phyloP scores from a whole-genome alignment of 2,113 vertebrate species.

The Ovis aries region DNA sequence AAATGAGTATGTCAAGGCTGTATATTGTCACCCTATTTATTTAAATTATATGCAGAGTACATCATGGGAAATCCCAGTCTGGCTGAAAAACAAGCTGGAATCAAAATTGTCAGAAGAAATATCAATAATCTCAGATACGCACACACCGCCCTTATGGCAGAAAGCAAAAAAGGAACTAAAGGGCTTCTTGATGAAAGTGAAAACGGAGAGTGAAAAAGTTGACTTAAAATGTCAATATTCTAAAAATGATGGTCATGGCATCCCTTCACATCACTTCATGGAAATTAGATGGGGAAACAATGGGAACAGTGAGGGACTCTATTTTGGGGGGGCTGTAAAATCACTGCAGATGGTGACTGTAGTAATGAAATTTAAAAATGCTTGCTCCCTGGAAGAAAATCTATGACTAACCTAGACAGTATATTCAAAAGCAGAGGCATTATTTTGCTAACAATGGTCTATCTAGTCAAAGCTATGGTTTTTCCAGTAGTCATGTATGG shows the following conservation, averaged over 20 bases:
- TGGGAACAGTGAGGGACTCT: not conserved
- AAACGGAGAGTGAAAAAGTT: not conserved
- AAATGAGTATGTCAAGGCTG: rapidly evolving
- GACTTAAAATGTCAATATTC: not conserved
- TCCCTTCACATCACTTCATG: not conserved
- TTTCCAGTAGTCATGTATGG: not conserved
- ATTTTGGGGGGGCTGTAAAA: not conserved
- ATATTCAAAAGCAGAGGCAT: not conserved
- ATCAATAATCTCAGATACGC: not conserved
- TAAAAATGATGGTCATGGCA: not conserved
- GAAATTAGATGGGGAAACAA: not conserved
- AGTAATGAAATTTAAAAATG: not conserved
- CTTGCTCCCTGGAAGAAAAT: not conserved
- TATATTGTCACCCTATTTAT: not conserved
- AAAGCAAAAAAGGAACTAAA: not conserved
- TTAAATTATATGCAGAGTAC: not conserved
- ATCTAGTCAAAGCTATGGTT: not conserved
- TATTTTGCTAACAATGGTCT: not conserved
- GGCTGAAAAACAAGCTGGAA: not conserved
- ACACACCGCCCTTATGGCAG: not conserved
- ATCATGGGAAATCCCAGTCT: not conserved
- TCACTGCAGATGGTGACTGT: not conserved
- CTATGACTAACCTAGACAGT: not conserved
- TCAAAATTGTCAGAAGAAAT: not conserved
- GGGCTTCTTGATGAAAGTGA: not conserved